A percentile compares a stretch with the other conserved stretches of the same genome.
Evolutionary conservation across 2,113 vertebrate species (phyloP).

Genomic region (Anarrhichthys ocellatus): DNA sequence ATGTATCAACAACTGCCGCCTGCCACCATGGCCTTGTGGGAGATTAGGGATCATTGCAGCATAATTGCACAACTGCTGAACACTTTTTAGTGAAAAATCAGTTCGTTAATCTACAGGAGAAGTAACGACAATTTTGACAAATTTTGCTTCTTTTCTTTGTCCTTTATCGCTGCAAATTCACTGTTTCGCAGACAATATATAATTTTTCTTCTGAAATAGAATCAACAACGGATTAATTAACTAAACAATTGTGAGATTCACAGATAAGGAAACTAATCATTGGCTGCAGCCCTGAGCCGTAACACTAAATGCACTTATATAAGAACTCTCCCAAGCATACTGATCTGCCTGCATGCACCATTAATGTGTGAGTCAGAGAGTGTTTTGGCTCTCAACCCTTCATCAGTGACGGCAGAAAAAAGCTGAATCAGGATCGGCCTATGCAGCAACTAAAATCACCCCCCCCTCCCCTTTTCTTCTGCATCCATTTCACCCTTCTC

Average conservation of each 20-base stretch:
- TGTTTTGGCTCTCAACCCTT: constrained; percentile 15
- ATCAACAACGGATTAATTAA: neutral
- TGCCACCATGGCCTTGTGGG: neutral
- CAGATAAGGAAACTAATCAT: neutral
- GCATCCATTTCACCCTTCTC: constrained; percentile 10
- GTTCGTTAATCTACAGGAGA: neutral
- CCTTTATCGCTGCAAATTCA: neutral
- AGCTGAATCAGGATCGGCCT: constrained; percentile 71
- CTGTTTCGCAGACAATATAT: neutral
- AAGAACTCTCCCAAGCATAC: neutral
- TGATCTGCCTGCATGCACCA: neutral
- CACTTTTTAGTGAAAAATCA: neutral
- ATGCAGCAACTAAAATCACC: constrained; percentile 58
- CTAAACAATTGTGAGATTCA: too few relatives aligned
- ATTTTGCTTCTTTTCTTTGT: neutral
- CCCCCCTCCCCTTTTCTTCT: neutral
- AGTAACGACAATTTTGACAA: neutral
- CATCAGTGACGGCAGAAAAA: constrained; percentile 30
- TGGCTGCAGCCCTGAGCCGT: neutral
- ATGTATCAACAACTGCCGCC: neutral
- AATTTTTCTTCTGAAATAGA: neutral
- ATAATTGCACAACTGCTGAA: neutral
- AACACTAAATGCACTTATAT: neutral
- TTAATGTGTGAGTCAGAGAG: constrained; percentile 8
- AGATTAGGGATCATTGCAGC: constrained; percentile 8